Evolutionary conservation across 2,113 vertebrate species (phyloP).

Genomic region (Tetraodon nigroviridis): DNA sequence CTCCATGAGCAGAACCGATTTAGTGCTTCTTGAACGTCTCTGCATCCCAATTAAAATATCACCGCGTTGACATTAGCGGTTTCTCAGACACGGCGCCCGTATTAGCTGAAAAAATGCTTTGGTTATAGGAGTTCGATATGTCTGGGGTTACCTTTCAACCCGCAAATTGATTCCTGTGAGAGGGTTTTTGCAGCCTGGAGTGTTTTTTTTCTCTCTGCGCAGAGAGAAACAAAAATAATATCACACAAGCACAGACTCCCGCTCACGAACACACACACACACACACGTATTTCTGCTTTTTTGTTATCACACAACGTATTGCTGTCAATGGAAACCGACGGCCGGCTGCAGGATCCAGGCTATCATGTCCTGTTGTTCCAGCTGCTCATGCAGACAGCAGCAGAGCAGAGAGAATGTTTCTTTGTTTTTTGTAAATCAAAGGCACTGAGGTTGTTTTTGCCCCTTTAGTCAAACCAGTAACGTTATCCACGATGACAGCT

Average conservation of each 20-base stretch:
- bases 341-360: constrained; percentile 21
- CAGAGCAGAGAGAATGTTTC: constrained; percentile 5
- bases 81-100: constrained; percentile 33
- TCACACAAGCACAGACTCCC: background rate
- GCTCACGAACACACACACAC: too few species aligned
- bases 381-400: constrained; percentile 26
- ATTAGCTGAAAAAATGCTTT: constrained; percentile 51
- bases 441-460: background rate
- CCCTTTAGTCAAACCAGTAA: constrained; percentile 8
- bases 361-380: constrained; percentile 28
- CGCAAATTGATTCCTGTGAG: constrained; percentile 55
- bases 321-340: constrained; percentile 22
- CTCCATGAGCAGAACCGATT: constrained; percentile 11
- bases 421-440: background rate
- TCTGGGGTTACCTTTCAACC: constrained; percentile 48
- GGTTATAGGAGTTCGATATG: constrained; percentile 47
- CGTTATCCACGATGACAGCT: constrained; percentile 15
- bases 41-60: constrained; percentile 37
- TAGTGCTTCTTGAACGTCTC: constrained; percentile 3
- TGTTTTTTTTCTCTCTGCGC: constrained; percentile 35
- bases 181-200: constrained; percentile 38
- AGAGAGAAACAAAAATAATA: constrained; percentile 45
- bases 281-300: constrained; percentile 12
- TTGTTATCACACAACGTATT: constrained; percentile 42
- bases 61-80: constrained; percentile 35